Conservation (phyloP, 2,113 vertebrate species). For the Tamias sibiricus region DNA sequence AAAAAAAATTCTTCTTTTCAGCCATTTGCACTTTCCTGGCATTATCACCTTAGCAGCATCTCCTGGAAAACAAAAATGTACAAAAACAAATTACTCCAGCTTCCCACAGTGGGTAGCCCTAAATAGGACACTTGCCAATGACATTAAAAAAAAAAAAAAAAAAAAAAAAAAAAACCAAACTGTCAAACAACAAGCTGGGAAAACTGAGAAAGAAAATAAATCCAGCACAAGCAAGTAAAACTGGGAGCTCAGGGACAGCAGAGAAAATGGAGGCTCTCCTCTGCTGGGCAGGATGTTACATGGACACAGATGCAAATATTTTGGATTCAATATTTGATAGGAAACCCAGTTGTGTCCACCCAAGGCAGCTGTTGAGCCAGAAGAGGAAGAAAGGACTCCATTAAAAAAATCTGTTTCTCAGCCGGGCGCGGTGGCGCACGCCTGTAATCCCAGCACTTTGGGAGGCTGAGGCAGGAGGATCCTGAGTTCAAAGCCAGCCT, state of each 20-base stretch:
- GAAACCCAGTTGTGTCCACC: not conserved
- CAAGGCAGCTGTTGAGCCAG: not conserved
- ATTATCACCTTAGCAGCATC: constrained; percentile 19
- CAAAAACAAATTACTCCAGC: constrained; percentile 34
- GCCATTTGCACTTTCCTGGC: constrained; percentile 25
- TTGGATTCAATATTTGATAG: not conserved
- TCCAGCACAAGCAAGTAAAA: not conserved
- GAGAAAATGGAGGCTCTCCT: not conserved
- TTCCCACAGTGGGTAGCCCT: constrained; percentile 34
- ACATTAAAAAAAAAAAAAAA: not conserved
- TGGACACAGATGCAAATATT: not conserved
- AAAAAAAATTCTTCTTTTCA: constrained; percentile 41
- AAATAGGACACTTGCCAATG: constrained; percentile 56
- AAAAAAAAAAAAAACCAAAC: constrained; percentile 1
- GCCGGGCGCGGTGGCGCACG: no score
- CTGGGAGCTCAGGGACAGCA: not conserved
- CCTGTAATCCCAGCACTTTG: no score
- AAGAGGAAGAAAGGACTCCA: not conserved
- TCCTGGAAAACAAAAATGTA: constrained; percentile 61
- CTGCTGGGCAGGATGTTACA: no score
- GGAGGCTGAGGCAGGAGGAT: no score
- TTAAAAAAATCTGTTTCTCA: not conserved
- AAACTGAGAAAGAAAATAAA: constrained; percentile 58
- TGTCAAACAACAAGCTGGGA: constrained; percentile 40
- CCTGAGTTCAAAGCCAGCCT: no score